Evolutionary conservation across 2,888 invertebrate genomes (phyloP).

Genomic region (Tenthredo distinguenda): DNA sequence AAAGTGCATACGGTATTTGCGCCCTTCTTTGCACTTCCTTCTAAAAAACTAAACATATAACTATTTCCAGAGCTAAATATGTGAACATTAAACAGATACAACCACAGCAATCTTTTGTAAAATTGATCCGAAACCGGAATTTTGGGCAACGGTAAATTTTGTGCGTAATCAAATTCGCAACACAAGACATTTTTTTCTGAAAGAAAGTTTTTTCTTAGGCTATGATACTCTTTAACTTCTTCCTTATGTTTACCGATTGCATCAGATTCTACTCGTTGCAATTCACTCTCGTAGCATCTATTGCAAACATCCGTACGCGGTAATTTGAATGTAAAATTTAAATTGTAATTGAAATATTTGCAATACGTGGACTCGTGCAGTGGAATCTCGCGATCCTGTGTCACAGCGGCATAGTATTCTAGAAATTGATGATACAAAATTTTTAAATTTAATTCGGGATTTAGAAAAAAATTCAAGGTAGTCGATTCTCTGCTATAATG

Average conservation of each 20-base stretch:
- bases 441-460: too few species aligned
- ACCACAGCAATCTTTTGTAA: slow-evolving; percentile 58
- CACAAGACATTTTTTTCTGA: slow-evolving; percentile 48
- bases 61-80: slow-evolving; percentile 49
- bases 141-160: slow-evolving; percentile 59
- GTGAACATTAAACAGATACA: slow-evolving; percentile 58
- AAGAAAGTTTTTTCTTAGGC: slow-evolving; percentile 50
- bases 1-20: slow-evolving; percentile 59
- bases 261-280: neutral
- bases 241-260: slow-evolving; percentile 41
- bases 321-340: neutral
- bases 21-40: slow-evolving; percentile 59
- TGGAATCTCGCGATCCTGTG: too few species aligned
- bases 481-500: too few species aligned
- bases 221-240: slow-evolving; percentile 41
- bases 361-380: too few species aligned
- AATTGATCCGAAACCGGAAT: slow-evolving; percentile 58
- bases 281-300: slow-evolving; percentile 52
- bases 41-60: slow-evolving; percentile 59
- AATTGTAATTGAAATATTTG: too few species aligned
- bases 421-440: too few species aligned
- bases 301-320: slow-evolving; percentile 56
- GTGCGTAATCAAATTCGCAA: slow-evolving; percentile 58
- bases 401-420: too few species aligned
- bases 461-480: too few species aligned